Evolutionary conservation across 2,888 invertebrate genomes (phyloP).

Genomic region (Andrena chrysosceles): DNA sequence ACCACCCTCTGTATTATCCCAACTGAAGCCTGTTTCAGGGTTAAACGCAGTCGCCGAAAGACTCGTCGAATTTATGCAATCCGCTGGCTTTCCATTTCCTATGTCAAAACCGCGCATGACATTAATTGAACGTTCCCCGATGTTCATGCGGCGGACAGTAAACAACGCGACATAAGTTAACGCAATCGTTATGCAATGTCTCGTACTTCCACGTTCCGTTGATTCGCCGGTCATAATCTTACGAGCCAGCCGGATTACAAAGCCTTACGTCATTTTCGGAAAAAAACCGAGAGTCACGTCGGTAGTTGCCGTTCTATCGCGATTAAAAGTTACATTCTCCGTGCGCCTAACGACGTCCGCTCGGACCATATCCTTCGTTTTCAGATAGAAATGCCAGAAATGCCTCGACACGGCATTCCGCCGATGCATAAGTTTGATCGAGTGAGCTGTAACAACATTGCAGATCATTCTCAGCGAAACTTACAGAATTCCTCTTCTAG

Average conservation of each 20-base stretch:
- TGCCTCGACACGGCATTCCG: constrained; percentile 3
- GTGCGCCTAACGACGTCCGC: background rate
- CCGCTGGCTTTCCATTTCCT: constrained; percentile 64
- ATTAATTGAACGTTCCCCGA: constrained; percentile 66
- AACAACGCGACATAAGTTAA: constrained; percentile 64
- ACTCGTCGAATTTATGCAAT: constrained; percentile 60
- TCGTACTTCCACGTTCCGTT: constrained; percentile 60
- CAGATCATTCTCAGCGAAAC: background rate
- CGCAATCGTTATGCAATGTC: constrained; percentile 67
- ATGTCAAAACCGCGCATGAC: constrained; percentile 60
- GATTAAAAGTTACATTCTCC: constrained; percentile 20
- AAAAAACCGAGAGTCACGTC: constrained; percentile 14
- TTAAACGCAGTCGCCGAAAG: background rate
- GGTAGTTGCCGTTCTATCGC: constrained; percentile 8
- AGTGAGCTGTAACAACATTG: background rate
- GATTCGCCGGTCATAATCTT: constrained; percentile 58
- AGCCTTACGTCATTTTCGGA: constrained; percentile 44
- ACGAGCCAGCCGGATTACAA: constrained; percentile 48
- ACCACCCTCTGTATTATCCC: background rate
- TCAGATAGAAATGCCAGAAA: constrained; percentile 2
- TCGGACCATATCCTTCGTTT: background rate
- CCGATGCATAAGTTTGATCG: background rate
- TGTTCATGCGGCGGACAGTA: constrained; percentile 54
- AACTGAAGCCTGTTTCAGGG: background rate
- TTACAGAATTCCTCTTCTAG: background rate